Percentiles rank a stretch among this genome's conserved stretches.
Evolutionary conservation across 1,140 invertebrate species (phyloP).

Genomic region (Zaprionus kolodkinae): DNA sequence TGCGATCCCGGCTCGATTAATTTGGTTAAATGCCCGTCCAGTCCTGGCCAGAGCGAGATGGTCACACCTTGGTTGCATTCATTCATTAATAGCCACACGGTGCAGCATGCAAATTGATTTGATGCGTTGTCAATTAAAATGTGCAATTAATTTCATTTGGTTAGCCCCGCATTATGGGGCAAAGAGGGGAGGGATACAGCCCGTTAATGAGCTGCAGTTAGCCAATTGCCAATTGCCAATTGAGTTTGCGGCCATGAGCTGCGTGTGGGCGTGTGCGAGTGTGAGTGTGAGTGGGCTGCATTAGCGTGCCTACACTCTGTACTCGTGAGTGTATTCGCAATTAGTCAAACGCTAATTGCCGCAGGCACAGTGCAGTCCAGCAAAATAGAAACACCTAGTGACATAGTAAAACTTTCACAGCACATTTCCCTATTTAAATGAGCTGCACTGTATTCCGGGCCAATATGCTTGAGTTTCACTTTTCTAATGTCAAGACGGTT

Average conservation of each 20-base stretch:
- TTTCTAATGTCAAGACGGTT: constrained; percentile 50
- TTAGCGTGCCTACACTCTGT: constrained; percentile 62
- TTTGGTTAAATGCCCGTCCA: background rate
- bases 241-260: constrained; percentile 65
- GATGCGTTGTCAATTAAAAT: constrained; percentile 81
- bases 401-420: too few relatives aligned
- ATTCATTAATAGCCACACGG: constrained; percentile 67
- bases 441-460: constrained; percentile 6
- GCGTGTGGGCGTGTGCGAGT: constrained; percentile 1
- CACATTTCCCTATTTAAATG: constrained; percentile 3
- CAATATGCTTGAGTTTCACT: constrained; percentile 56
- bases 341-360: constrained; percentile 71
- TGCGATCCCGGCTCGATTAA: background rate
- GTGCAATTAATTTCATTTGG: constrained; percentile 81
- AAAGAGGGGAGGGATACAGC: constrained; percentile 21
- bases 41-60: background rate
- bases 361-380: constrained; percentile 29
- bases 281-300: constrained; percentile 40
- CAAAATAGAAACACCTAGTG: background rate
- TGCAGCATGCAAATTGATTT: constrained; percentile 75
- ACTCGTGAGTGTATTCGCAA: constrained; percentile 66
- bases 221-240: constrained; percentile 78
- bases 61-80: constrained; percentile 49
- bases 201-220: constrained; percentile 75
- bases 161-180: constrained; percentile 68